phyloP scores from a whole-genome alignment of 2,888 invertebrate genomes.

The Nysson spinosus region DNA sequence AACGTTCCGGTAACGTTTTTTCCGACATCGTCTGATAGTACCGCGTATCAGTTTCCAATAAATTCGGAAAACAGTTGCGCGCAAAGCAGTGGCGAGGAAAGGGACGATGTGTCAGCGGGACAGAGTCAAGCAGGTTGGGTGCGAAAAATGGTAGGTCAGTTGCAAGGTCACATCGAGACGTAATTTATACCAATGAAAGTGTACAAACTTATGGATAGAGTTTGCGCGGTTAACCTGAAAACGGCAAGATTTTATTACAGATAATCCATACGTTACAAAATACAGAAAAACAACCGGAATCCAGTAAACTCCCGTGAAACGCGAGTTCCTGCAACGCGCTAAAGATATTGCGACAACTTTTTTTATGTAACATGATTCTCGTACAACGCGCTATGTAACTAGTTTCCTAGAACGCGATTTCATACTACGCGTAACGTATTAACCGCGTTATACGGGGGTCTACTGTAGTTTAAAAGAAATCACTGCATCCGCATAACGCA shows the following conservation, averaged over 20 bases:
- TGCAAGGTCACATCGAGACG: slow-evolving; percentile 71
- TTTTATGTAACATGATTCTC: too few relatives aligned
- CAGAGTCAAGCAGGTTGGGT: slow-evolving; percentile 76
- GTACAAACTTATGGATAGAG: slow-evolving; percentile 32
- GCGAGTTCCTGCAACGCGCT: too few relatives aligned
- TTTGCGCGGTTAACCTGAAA: background rate
- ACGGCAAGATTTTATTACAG: slow-evolving; percentile 16
- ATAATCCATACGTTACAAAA: too few relatives aligned
- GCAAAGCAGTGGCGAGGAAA: slow-evolving; percentile 45
- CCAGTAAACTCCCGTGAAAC: too few relatives aligned
- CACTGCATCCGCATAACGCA: too few relatives aligned
- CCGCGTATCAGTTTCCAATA: slow-evolving; percentile 5
- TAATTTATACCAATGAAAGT: slow-evolving; percentile 57
- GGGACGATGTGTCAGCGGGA: slow-evolving; percentile 72
- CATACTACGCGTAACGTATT: too few relatives aligned
- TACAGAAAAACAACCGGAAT: too few relatives aligned
- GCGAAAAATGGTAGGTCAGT: slow-evolving; percentile 73
- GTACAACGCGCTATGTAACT: too few relatives aligned
- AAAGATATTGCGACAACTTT: too few relatives aligned
- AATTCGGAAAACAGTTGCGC: slow-evolving; percentile 1
- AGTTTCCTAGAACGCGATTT: too few relatives aligned
- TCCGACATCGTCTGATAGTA: background rate
- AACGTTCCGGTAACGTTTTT: slow-evolving; percentile 2
- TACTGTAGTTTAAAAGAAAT: too few relatives aligned
- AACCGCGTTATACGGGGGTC: too few relatives aligned